Conservation (phyloP, 1,140 invertebrate species). For the Nasonia giraulti region DNA sequence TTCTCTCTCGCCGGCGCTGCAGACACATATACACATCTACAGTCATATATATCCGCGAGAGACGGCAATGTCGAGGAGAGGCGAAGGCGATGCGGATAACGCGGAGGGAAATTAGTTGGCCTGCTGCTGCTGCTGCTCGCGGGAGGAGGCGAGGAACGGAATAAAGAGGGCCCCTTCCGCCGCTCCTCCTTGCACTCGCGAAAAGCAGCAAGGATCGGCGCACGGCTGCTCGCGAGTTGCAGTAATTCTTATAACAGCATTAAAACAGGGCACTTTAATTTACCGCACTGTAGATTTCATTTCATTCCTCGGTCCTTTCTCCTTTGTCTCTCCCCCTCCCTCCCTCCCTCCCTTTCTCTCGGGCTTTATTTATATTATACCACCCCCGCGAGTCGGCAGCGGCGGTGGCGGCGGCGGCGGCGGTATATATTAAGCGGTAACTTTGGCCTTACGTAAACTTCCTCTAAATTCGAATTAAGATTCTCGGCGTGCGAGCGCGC, state of each 20-base stretch:
- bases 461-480: constrained; percentile 64
- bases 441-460: constrained; percentile 63
- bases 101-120: constrained; percentile 64
- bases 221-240: constrained; percentile 46
- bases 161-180: constrained; percentile 37
- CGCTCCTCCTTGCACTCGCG: constrained; percentile 8
- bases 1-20: neutral
- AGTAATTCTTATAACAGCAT: constrained; percentile 73
- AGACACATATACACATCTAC: neutral
- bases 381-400: constrained; percentile 36
- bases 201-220: constrained; percentile 41
- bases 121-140: neutral
- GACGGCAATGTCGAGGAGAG: constrained; percentile 27
- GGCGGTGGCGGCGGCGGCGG: neutral
- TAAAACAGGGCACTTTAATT: constrained; percentile 73
- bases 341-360: constrained; percentile 46
- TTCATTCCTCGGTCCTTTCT: constrained; percentile 67
- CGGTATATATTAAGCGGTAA: constrained; percentile 63
- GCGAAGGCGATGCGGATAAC: constrained; percentile 49
- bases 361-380: constrained; percentile 66
- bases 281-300: constrained; percentile 73
- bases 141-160: constrained; percentile 46
- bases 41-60: constrained; percentile 1
- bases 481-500: neutral
- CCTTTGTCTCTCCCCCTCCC: constrained; percentile 47